Percentiles rank a stretch among this genome's conserved stretches.
Evolutionary conservation across 2,888 invertebrate species (phyloP).

Genomic region (Patella pellucida): DNA sequence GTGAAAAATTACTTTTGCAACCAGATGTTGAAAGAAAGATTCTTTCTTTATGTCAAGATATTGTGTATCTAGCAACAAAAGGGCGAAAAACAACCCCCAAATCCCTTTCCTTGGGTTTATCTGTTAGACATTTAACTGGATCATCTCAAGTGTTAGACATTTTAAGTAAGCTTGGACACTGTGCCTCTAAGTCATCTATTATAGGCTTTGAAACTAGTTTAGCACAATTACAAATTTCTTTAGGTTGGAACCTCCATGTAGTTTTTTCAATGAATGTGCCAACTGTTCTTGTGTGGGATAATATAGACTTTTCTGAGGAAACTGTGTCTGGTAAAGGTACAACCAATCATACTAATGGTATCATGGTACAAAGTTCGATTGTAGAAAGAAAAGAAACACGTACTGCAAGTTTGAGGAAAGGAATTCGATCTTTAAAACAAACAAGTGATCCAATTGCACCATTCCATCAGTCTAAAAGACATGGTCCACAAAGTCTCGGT

Average conservation of each 20-base stretch:
- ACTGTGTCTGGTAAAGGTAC: constrained; percentile 6
- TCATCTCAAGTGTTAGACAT: neutral
- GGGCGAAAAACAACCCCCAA: neutral
- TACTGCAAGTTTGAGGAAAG: no score
- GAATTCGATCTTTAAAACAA: neutral
- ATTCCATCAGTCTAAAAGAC: neutral
- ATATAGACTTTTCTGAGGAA: neutral
- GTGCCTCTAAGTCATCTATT: neutral
- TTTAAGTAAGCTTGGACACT: neutral
- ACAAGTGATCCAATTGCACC: neutral
- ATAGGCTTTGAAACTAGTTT: neutral
- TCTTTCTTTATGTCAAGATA: no score
- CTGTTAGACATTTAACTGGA: neutral
- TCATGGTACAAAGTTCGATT: neutral
- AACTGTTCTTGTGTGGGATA: neutral
- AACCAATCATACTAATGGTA: constrained; percentile 9
- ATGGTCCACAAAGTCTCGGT: neutral
- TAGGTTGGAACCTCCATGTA: no score
- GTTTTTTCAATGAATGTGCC: no score
- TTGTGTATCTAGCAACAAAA: no score
- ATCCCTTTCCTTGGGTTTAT: neutral
- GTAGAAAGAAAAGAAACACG: neutral
- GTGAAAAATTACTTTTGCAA: no score
- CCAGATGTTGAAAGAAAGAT: no score
- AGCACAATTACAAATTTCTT: no score